A percentile compares a stretch with the other conserved stretches of the same genome.
Conservation (phyloP, 2,888 invertebrate genomes). For the Mechanitis mazaeus region DNA sequence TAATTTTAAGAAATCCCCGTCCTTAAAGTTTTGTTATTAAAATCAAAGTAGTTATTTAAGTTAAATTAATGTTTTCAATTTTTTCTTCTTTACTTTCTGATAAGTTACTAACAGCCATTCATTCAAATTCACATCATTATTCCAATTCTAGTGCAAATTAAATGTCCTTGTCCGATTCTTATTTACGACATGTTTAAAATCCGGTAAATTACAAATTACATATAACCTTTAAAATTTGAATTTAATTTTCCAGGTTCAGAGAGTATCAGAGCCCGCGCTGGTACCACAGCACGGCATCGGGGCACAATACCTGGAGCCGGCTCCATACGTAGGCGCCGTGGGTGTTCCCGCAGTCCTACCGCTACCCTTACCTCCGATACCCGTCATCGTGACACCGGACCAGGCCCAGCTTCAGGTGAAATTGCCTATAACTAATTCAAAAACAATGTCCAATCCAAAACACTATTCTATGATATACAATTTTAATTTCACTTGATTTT, state of each 20-base stretch:
- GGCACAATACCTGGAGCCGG: conserved; percentile 57
- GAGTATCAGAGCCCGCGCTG: conserved; percentile 37
- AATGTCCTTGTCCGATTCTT: too few relatives aligned
- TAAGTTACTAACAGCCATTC: too few relatives aligned
- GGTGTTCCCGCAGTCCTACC: conserved; percentile 43
- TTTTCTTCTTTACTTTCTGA: too few relatives aligned
- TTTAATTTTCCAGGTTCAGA: conserved; percentile 32
- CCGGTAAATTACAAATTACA: neutral
- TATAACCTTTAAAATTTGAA: neutral
- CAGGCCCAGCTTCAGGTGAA: conserved; percentile 60
- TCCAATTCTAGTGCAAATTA: too few relatives aligned
- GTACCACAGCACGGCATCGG: conserved; percentile 60
- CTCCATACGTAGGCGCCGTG: conserved; percentile 48
- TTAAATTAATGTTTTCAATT: too few relatives aligned
- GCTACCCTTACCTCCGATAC: conserved; percentile 43
- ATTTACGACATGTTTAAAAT: too few relatives aligned
- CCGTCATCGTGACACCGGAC: conserved; percentile 51
- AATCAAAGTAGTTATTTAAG: too few relatives aligned
- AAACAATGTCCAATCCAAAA: neutral
- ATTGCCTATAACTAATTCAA: too few relatives aligned
- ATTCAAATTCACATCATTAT: too few relatives aligned
- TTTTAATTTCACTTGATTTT: conserved; percentile 5
- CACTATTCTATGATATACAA: conserved; percentile 1
- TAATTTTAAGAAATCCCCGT: too few relatives aligned
- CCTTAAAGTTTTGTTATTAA: too few relatives aligned